Evolutionary conservation across 2,113 vertebrate species (phyloP).

Genomic region (Dendrocopos noguchii): DNA sequence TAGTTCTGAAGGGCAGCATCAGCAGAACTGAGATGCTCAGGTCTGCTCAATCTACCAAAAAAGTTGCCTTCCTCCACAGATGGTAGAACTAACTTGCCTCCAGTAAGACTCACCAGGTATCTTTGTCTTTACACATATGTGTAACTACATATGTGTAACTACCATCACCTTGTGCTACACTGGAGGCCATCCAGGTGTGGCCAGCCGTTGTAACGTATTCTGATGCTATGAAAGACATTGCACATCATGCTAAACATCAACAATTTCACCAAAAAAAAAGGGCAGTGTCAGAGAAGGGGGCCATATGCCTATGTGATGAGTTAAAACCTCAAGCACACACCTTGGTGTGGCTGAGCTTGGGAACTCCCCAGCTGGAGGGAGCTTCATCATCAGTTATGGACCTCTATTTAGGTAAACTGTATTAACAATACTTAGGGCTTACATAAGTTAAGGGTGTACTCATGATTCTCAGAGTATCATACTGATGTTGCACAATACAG

Average conservation of each 20-base stretch:
- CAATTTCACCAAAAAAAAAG: background rate
- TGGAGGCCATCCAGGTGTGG: background rate
- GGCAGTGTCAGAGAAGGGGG: background rate
- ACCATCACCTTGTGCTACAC: background rate
- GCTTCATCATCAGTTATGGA: background rate
- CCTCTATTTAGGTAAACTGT: background rate
- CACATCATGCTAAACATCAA: background rate
- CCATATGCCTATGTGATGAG: background rate
- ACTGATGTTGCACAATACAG: background rate
- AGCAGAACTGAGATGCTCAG: background rate
- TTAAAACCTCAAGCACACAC: background rate
- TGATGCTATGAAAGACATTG: background rate
- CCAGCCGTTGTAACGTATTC: background rate
- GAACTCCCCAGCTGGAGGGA: background rate
- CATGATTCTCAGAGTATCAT: background rate
- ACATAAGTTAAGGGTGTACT: background rate
- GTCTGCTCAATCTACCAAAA: background rate
- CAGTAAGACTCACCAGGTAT: background rate
- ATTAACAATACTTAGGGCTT: background rate
- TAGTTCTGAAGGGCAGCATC: background rate
- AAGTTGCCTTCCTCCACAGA: background rate
- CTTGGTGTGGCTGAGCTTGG: background rate
- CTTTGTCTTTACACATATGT: no score
- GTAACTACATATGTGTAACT: background rate
- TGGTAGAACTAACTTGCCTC: background rate